Conservation (phyloP, 2,888 invertebrate species). For the Helicoverpa assulta region DNA sequence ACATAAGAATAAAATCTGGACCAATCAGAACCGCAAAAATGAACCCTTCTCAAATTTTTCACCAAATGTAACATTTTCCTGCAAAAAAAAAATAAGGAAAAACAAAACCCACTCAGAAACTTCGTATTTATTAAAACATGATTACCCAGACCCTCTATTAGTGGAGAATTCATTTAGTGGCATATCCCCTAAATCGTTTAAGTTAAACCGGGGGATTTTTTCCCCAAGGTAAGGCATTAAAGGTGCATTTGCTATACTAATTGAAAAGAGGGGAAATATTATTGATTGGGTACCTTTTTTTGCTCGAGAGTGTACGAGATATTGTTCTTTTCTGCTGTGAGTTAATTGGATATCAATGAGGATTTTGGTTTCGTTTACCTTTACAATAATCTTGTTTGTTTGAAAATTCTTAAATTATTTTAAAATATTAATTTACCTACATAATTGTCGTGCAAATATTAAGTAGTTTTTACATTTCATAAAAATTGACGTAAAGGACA, state of each 20-base stretch:
- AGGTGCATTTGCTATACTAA: constrained; percentile 86
- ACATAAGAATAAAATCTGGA: neutral
- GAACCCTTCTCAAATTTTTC: constrained; percentile 11
- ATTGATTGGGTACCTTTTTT: constrained; percentile 76
- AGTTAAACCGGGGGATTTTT: constrained; percentile 79
- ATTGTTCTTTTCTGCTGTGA: constrained; percentile 34
- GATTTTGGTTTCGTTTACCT: too few species aligned
- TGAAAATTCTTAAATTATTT: too few species aligned
- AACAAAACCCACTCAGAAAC: constrained; percentile 30
- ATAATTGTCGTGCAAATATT: too few species aligned
- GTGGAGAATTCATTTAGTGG: constrained; percentile 75
- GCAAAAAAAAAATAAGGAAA: constrained; percentile 8
- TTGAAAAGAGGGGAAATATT: constrained; percentile 82
- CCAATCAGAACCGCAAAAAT: neutral
- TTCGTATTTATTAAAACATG: constrained; percentile 68
- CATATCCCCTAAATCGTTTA: constrained; percentile 83
- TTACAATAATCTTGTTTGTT: too few species aligned
- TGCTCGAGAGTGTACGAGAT: constrained; percentile 39
- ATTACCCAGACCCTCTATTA: constrained; percentile 66
- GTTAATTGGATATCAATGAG: constrained; percentile 29
- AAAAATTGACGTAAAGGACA: neutral
- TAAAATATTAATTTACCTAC: too few species aligned
- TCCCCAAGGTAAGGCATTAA: constrained; percentile 80
- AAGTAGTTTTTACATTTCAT: neutral
- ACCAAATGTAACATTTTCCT: neutral